Base-by-base conservation (phyloP, 2,113 vertebrate genomes). In the Mormyrus lacerda region DNA sequence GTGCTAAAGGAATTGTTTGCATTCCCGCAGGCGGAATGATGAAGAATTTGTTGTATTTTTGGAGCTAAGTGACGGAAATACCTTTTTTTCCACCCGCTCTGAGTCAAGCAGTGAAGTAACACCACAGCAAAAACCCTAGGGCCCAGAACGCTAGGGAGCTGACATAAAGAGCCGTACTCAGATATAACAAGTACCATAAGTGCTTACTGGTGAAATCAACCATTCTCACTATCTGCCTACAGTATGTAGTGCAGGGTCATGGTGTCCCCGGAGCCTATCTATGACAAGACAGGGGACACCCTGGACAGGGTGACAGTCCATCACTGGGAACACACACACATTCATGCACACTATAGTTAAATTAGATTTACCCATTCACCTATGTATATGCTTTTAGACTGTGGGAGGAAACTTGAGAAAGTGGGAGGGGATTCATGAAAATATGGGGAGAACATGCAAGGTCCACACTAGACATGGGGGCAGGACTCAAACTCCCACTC, bases 41-140 rank as follows among this genome's bases (percentile, higher is more conserved):
- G 13, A 35, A 11, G 6, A 47, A 27, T 85, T 50, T 50, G n/a
- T 47, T 50, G 24, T 48, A 85, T 85, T 87, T 87, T 85, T 86
- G 11, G 35, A 65, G 83, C 48, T 42, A 73, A 89, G 85, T 89
- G 89, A 89, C 55, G 42, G 44, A 27, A 58, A 86, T 76, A 45
- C 69, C 58, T 21, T 89, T 83, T 89, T 65, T 86, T 11, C 51
- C n/a, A 65, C 55, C 61, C 1, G 39, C 42, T 85, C 84, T n/a
- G 39, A 73, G 84, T 48, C 61, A 27, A 69, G 61, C 61, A 47
- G 13, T 73, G 76, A 90, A 84, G 82, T 24, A 65, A 90, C 27
- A 88, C 35, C 89, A 61, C 69, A 88, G 89, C 86, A 87, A 84
- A 88, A 88, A 58, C 73, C 17, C 21, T 8, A 15, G 76, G 9